Conservation (phyloP, 53 echinoderm and acorn worm genomes). For the Paracentrotus lividus region DNA sequence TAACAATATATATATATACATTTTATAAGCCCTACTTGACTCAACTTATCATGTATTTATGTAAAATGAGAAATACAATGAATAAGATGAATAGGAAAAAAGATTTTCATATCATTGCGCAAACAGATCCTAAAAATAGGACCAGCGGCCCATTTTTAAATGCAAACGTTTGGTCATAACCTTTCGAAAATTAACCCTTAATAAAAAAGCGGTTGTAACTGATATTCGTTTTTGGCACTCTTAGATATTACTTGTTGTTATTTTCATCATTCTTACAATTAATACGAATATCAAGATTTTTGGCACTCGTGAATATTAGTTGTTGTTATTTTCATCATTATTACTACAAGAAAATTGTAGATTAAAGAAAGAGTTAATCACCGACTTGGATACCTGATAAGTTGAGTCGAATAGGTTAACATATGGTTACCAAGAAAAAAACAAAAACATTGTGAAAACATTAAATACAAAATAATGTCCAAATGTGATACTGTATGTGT, state of each 20-base stretch:
- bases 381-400: neutral
- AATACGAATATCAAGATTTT: no score
- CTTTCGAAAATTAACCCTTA: no score
- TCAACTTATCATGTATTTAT: neutral
- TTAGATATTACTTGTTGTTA: no score
- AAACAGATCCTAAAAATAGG: neutral
- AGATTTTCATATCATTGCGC: no score
- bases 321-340: no score
- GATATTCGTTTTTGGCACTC: no score
- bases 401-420: conserved; percentile 8
- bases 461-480: conserved; percentile 32
- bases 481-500: conserved; percentile 20
- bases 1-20: conserved; percentile 16
- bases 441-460: conserved; percentile 53
- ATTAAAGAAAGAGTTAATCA: neutral
- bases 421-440: conserved; percentile 25
- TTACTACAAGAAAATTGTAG: no score
- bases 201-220: no score
- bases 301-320: no score
- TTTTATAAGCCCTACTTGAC: neutral
- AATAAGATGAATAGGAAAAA: neutral
- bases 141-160: neutral
- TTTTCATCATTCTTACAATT: no score
- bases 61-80: neutral
- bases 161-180: neutral